Conservation (phyloP, 2,888 invertebrate genomes). For the Drosophila atripex region DNA sequence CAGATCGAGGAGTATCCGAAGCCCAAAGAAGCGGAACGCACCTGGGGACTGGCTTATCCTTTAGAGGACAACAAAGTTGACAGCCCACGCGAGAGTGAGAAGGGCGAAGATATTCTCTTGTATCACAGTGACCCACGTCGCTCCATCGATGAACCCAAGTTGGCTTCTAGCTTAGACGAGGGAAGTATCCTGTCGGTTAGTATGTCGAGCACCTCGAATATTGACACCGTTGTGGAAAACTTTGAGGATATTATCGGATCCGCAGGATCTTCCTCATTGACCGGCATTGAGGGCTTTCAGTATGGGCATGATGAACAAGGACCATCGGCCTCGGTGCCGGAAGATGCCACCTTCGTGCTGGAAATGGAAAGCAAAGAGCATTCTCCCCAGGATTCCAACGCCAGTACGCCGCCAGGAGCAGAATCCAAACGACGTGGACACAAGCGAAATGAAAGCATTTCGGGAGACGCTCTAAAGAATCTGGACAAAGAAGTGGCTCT, state of each 20-base stretch:
- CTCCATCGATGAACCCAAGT: slow-evolving; percentile 84
- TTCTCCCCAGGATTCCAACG: slow-evolving; percentile 71
- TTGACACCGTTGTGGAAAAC: slow-evolving; percentile 84
- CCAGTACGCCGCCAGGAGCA: slow-evolving; percentile 65
- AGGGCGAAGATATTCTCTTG: slow-evolving; percentile 73
- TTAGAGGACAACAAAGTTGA: slow-evolving; percentile 78
- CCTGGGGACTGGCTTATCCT: slow-evolving; percentile 80
- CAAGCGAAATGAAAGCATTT: slow-evolving; percentile 85
- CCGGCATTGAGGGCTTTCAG: slow-evolving; percentile 81
- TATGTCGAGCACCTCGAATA: slow-evolving; percentile 86
- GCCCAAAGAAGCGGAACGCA: slow-evolving; percentile 71
- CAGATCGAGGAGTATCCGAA: slow-evolving; percentile 68
- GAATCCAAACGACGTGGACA: slow-evolving; percentile 84
- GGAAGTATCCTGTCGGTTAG: slow-evolving; percentile 86
- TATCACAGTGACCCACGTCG: slow-evolving; percentile 75
- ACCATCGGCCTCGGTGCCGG: slow-evolving; percentile 62
- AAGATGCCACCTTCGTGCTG: slow-evolving; percentile 76
- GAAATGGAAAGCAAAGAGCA: slow-evolving; percentile 75
- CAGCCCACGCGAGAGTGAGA: slow-evolving; percentile 68
- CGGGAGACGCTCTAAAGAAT: slow-evolving; percentile 72
- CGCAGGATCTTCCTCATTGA: slow-evolving; percentile 82
- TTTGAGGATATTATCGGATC: slow-evolving; percentile 82
- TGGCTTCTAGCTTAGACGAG: slow-evolving; percentile 86
- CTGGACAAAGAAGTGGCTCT: slow-evolving; percentile 73
- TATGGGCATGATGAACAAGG: slow-evolving; percentile 71